Evolutionary conservation across 2,888 invertebrate species (phyloP), one percentile per base, ranked within the genome.

Genomic region (Frankliniella intonsa): DNA sequence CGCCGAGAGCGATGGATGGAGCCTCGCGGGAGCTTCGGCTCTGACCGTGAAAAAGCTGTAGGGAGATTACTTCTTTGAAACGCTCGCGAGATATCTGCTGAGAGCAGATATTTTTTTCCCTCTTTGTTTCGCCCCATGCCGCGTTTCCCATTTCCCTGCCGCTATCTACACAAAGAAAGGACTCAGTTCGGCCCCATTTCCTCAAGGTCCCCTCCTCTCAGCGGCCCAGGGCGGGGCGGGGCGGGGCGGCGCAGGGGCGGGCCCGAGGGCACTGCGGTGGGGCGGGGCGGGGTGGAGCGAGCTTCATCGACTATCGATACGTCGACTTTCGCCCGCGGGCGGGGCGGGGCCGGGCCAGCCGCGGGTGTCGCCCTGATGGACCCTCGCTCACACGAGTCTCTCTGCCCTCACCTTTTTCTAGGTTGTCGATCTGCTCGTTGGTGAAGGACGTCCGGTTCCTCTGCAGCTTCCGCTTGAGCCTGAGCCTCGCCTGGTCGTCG

Each of bases 401-500:
- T 38, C 5, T 38, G n/a, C 38, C 38, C 38, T 88, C 88, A 98
- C 99, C 98, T 94, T 98, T 98, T 90, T 99, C 99, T 86, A 98
- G 91, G 87, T 97, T 97, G 89, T 99, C 99, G 87, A 99, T 97
- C 89, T 99, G 99, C 87, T 98, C 98, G 88, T 98, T 98, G 86
- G 98, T 98, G 90, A 99, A 99, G 83, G 97, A 97, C 82, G 99
- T 99, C 86, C 99, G 91, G 89, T 99, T 99, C 87, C 99, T 91
- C 90, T 99, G 99, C 84, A 99, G 91, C 89, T 99, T 99, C 87
- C 98, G 91, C 89, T 99, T 99, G 85, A 99, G 92, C 86, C 97
- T 92, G 86, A 98, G 90, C 87, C 98, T 92, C 90, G 97, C 93
- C 88, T 98, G 97, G 38, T 95, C 95, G 88, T 97, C 97, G 84